A percentile compares a stretch with the other conserved stretches of the same genome.
Conservation (phyloP, 2,888 invertebrate genomes). For the Parochlus steinenii region DNA sequence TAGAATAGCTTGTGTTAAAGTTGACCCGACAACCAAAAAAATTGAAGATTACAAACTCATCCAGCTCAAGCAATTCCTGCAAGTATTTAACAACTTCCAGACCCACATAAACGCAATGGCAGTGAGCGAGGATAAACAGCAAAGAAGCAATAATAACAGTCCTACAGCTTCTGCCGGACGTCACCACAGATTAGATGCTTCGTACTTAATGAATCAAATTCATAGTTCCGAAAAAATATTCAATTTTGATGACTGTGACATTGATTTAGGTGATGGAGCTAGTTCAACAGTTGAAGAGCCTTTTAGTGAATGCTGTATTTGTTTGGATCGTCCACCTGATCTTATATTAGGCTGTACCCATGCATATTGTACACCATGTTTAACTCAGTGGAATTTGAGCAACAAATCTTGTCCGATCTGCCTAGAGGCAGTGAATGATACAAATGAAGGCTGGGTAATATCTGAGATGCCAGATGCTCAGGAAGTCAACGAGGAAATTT, state of each 20-base stretch:
- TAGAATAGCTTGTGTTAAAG: conserved; percentile 44
- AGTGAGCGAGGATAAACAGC: conserved; percentile 21
- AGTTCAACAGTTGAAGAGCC: conserved; percentile 21
- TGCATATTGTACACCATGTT: conserved; percentile 50
- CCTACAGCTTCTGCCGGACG: conserved; percentile 3
- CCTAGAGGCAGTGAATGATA: conserved; percentile 40
- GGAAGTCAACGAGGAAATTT: conserved; percentile 39
- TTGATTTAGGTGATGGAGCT: conserved; percentile 14
- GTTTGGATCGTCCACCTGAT: conserved; percentile 50
- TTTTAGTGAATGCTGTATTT: conserved; percentile 48
- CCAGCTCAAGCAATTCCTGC: conserved; percentile 44
- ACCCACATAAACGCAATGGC: conserved; percentile 29
- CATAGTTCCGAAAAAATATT: conserved; percentile 4
- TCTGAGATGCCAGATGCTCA: conserved; percentile 42
- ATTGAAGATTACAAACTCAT: conserved; percentile 41
- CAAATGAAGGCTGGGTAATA: conserved; percentile 47
- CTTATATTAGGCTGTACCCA: conserved; percentile 52
- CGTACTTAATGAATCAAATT: conserved; percentile 4
- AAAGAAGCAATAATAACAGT: neutral
- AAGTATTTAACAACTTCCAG: conserved; percentile 38
- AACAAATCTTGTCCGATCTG: conserved; percentile 56
- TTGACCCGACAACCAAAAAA: conserved; percentile 34
- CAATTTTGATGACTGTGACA: conserved; percentile 10
- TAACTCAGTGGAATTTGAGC: conserved; percentile 55
- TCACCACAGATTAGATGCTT: neutral